Evolutionary conservation across 2,888 invertebrate genomes (phyloP).

Genomic region (Crematogaster levior): DNA sequence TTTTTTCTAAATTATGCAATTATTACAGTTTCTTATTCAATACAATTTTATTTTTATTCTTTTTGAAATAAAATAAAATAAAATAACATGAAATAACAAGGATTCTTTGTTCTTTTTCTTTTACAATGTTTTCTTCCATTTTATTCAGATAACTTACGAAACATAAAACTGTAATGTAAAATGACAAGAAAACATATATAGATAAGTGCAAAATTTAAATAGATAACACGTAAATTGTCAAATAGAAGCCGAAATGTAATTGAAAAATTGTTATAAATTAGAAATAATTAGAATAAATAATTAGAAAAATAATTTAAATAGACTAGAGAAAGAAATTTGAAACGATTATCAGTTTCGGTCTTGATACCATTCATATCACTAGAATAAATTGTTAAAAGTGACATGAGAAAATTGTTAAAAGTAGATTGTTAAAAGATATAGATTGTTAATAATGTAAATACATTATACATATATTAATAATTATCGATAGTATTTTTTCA

Average conservation of each 20-base stretch:
- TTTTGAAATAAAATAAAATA: neutral
- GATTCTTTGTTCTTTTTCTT: neutral
- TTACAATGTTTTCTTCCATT: neutral
- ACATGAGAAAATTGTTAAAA: too few relatives aligned
- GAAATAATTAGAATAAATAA: too few relatives aligned
- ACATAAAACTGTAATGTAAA: neutral
- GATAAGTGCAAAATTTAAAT: neutral
- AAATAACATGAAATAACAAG: neutral
- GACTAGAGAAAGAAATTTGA: neutral
- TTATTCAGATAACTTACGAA: neutral
- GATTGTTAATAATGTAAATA: neutral
- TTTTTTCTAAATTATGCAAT: neutral
- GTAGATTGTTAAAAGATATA: neutral
- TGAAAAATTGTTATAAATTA: neutral
- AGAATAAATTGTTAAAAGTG: too few relatives aligned
- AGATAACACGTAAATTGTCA: neutral
- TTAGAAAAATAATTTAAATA: neutral
- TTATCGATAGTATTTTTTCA: conserved; percentile 1
- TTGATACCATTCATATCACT: neutral
- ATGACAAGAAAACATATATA: neutral
- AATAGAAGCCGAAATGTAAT: neutral
- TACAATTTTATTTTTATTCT: neutral
- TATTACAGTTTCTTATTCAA: neutral
- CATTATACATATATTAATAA: conserved; percentile 8
- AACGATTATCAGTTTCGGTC: neutral